Conservation (phyloP, 2,113 vertebrate genomes). For the Ranitomeya imitator region DNA sequence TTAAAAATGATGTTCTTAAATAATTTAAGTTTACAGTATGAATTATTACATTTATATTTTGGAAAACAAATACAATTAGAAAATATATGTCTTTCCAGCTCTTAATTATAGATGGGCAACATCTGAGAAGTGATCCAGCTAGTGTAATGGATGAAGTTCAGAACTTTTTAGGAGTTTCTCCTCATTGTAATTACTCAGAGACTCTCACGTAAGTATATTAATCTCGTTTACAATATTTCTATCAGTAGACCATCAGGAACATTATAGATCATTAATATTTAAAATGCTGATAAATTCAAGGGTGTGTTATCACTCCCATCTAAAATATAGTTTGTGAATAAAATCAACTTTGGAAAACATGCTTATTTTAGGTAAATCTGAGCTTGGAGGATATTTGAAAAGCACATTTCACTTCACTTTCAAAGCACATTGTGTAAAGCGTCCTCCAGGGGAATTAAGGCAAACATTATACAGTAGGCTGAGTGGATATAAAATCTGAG, state of each 20-base stretch:
- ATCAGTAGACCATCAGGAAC: neutral
- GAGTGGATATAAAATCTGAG: constrained; percentile 64
- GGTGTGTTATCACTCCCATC: neutral
- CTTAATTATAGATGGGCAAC: constrained; percentile 96
- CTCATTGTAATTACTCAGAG: constrained; percentile 94
- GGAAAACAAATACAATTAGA: neutral
- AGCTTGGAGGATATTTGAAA: constrained; percentile 59
- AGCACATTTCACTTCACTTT: constrained; percentile 58
- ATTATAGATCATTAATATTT: constrained; percentile 1
- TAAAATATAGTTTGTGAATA: constrained; percentile 38
- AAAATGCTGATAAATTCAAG: neutral
- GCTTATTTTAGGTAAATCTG: constrained; percentile 62
- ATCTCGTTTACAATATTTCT: constrained; percentile 48
- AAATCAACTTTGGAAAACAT: constrained; percentile 58
- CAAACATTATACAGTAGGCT: constrained; percentile 58
- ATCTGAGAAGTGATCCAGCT: constrained; percentile 89
- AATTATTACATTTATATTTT: neutral
- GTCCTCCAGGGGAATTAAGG: constrained; percentile 71
- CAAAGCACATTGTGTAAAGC: constrained; percentile 50
- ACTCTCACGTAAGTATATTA: constrained; percentile 86
- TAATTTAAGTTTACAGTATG: too few relatives aligned
- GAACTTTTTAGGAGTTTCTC: constrained; percentile 90
- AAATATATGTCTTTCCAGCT: constrained; percentile 72
- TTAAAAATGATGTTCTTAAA: too few relatives aligned
- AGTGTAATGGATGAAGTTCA: constrained; percentile 96